Evolutionary conservation across 2,113 vertebrate species (phyloP), one percentile per base, ranked within the genome.

Genomic region (Rattus rattus): DNA sequence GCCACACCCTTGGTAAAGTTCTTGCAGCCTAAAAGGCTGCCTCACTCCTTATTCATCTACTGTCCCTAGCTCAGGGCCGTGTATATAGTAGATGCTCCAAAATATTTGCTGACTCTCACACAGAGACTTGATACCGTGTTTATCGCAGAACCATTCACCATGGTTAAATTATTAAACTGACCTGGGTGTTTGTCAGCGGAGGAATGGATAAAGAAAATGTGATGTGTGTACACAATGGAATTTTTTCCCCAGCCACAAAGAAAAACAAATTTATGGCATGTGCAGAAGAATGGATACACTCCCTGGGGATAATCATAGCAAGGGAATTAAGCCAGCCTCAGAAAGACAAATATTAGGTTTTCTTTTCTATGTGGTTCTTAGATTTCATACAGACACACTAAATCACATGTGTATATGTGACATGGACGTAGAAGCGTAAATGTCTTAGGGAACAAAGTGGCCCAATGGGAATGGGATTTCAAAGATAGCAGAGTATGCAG

Each of bases 71-170:
- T 73, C n/a, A 69, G 85, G 22, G 52, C 22, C 10, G 39, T 30
- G 9, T 5, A 43, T 22, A 67, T 6, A 95, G 30, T 67, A 61
- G 4, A 43, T 88, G 30, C 26, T 94, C 73, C 67, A 54, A 90
- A 96, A 54, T 61, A 61, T 33, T 16, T 65, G n/a, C 11, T 70
- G 39, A 63, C 70, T 89, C 30, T 61, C 54, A 75, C 87, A 89
- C 2, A 59, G 70, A 43, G 30, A 33, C 8, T 75, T 28, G 14
- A 19, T 12, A 28, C 26, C 11, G 36, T 22, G 26, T 24, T 75
- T 19, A 75, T 26, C 54, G 28, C 70, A 89, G 70, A 39, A 43
- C n/a, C 59, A 33, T 30, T 75, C 70, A 75, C 87, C 75, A 12
- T 17, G 75, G 54, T n/a, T 19, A 89, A 59, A n/a, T 39, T 30